phyloP scores from a whole-genome alignment of 2,888 invertebrate genomes.

The Tetranychus piercei region DNA sequence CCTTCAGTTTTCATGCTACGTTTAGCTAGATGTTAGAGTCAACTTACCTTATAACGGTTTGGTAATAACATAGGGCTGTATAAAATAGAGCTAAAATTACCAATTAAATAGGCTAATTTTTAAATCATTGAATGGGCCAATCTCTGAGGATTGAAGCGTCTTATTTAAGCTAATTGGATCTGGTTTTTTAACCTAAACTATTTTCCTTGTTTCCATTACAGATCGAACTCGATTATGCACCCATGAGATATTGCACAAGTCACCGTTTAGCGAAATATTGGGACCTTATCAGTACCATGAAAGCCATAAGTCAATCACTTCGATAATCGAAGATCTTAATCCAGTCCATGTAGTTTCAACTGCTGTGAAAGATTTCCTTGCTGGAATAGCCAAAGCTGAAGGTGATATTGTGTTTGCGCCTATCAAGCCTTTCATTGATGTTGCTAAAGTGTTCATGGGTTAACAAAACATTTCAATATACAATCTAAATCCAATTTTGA shows the following conservation, averaged over 20 bases:
- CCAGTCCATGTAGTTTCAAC: not conserved
- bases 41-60: no score
- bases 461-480: no score
- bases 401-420: not conserved
- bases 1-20: no score
- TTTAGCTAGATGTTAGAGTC: no score
- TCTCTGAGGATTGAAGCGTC: no score
- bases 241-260: not conserved
- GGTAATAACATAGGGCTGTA: no score
- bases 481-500: no score
- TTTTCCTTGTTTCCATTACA: not conserved
- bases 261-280: not conserved
- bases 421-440: not conserved
- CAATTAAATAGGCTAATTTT: no score
- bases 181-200: not conserved
- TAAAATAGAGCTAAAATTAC: no score
- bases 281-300: not conserved
- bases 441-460: no score
- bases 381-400: not conserved
- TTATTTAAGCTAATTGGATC: not conserved
- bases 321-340: not conserved
- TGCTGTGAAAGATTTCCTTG: not conserved
- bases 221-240: not conserved
- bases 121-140: no score
- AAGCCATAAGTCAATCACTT: not conserved